Conservation (phyloP, 2,888 invertebrate genomes). For the Agrotis ipsilon region DNA sequence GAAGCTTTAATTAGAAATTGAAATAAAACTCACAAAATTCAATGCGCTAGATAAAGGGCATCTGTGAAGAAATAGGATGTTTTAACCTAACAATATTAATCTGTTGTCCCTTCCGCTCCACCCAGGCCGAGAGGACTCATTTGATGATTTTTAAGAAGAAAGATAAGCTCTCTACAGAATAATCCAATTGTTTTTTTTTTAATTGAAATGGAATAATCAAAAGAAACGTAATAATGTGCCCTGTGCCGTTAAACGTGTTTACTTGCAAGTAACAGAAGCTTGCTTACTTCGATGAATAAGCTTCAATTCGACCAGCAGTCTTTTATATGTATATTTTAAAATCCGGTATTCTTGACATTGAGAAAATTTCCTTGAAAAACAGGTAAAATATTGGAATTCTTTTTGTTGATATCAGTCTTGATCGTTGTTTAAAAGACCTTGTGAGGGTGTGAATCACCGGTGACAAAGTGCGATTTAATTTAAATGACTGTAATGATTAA, state of each 20-base stretch:
- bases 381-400: conserved; percentile 21
- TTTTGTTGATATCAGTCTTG: conserved; percentile 19
- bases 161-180: neutral
- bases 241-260: too few species aligned
- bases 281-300: conserved; percentile 7
- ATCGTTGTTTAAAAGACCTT: conserved; percentile 27
- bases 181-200: too few species aligned
- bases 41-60: neutral
- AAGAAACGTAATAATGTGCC: neutral
- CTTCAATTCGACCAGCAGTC: neutral
- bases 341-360: conserved; percentile 49
- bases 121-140: too few species aligned
- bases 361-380: conserved; percentile 43
- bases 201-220: neutral
- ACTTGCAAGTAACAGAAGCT: neutral
- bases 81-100: too few species aligned
- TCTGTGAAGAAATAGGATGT: too few species aligned
- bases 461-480: conserved; percentile 22
- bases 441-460: conserved; percentile 47
- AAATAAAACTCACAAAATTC: conserved; percentile 10
- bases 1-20: neutral
- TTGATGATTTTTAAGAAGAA: too few species aligned
- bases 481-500: conserved; percentile 10
- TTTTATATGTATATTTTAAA: conserved; percentile 32
- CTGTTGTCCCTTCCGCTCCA: too few species aligned